Conservation (phyloP, 2,888 invertebrate species). For the Orthonevra nobilis region DNA sequence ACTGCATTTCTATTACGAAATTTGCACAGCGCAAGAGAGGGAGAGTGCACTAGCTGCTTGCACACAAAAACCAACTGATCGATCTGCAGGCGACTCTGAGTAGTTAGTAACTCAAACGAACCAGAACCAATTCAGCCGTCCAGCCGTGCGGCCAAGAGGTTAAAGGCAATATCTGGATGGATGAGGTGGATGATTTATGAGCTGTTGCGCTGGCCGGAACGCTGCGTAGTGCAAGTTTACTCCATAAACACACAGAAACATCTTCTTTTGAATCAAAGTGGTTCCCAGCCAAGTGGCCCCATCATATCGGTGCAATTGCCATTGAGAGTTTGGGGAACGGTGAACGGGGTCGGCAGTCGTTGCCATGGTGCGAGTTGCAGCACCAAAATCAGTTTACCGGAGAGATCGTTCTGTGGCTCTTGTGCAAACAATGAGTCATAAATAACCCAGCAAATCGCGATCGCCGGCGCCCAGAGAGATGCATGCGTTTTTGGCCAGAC, state of each 20-base stretch:
- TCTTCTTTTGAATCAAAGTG: constrained; percentile 68
- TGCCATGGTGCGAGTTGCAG: constrained; percentile 63
- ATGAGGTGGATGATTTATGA: constrained; percentile 69
- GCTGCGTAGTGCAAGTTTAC: constrained; percentile 47
- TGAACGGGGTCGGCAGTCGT: constrained; percentile 8
- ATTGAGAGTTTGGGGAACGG: constrained; percentile 53
- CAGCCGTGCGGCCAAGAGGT: constrained; percentile 54
- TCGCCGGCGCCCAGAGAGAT: constrained; percentile 69
- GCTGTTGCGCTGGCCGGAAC: constrained; percentile 36
- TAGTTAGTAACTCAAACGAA: constrained; percentile 60
- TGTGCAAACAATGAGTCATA: constrained; percentile 70
- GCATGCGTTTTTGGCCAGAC: constrained; percentile 42
- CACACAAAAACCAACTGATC: constrained; percentile 52
- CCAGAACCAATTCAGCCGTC: constrained; percentile 25
- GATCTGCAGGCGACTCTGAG: constrained; percentile 60
- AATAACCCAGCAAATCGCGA: constrained; percentile 70
- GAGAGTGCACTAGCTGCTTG: constrained; percentile 8
- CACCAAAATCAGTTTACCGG: constrained; percentile 67
- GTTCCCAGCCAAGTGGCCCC: constrained; percentile 69
- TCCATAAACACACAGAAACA: constrained; percentile 61
- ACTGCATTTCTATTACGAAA: constrained; percentile 66
- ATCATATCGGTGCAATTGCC: constrained; percentile 65
- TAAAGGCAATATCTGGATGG: constrained; percentile 70
- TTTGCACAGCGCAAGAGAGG: constrained; percentile 25
- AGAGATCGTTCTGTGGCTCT: constrained; percentile 62